Conservation (phyloP, 2,888 invertebrate genomes). For the Macropis europaea region DNA sequence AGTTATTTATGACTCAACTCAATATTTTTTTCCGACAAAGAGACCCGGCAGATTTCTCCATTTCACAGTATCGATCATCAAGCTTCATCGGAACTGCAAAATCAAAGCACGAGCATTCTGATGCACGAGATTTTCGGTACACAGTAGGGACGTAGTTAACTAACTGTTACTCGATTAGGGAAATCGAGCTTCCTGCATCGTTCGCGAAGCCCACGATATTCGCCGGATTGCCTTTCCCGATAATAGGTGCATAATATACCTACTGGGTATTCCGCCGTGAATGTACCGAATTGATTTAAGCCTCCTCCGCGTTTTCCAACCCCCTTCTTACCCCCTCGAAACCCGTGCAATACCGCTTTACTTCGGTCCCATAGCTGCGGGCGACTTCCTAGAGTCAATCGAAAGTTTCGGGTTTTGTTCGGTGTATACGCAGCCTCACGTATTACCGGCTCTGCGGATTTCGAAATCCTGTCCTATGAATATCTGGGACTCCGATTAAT, state of each 20-base stretch:
- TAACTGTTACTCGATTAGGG: constrained; percentile 60
- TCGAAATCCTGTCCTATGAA: constrained; percentile 17
- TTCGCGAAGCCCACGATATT: constrained; percentile 58
- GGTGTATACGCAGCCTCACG: constrained; percentile 32
- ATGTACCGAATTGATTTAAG: constrained; percentile 66
- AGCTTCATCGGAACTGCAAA: too few species aligned
- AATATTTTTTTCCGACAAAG: too few species aligned
- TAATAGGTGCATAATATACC: constrained; percentile 67
- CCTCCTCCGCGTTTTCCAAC: constrained; percentile 41
- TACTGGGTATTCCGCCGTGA: constrained; percentile 63
- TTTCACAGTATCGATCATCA: too few species aligned
- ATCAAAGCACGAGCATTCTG: background rate
- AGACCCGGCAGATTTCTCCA: too few species aligned
- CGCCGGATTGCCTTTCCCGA: constrained; percentile 63
- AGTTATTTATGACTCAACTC: too few species aligned
- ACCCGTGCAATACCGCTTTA: constrained; percentile 51
- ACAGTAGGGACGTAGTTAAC: constrained; percentile 47
- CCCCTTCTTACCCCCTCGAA: background rate
- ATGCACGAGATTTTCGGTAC: constrained; percentile 28
- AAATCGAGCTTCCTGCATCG: constrained; percentile 57
- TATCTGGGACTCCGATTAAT: background rate
- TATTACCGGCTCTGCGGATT: constrained; percentile 39
- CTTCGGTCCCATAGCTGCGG: constrained; percentile 47
- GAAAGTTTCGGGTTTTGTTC: constrained; percentile 58
- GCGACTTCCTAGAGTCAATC: constrained; percentile 61